Base-by-base conservation (phyloP, 92 coral and sea anemone genomes). In the Epizoanthus rinbou region DNA sequence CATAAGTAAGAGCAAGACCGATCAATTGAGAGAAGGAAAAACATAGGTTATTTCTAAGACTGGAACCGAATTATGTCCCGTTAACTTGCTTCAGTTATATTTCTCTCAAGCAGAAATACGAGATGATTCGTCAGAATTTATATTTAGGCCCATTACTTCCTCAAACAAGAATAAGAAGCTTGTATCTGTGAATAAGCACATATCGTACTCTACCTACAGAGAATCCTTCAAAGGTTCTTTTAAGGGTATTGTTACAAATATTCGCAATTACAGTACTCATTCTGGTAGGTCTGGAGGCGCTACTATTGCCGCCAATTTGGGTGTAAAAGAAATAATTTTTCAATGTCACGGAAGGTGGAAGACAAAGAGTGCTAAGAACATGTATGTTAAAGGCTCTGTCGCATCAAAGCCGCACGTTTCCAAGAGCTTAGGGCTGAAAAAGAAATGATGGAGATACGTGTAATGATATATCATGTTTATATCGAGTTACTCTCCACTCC, bases 311-410 rank as follows among this genome's bases (percentile, higher is more conserved):
- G 89, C 86, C 37, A 82, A 87, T 76, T 73, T 73, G 24, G 90
- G 84, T 8, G 82, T n/a, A n/a, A n/a, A n/a, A n/a, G n/a, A n/a
- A n/a, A n/a, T n/a, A n/a, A n/a, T n/a, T n/a, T n/a, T n/a, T 53
- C 87, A 87, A 75, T 69, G 83, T 15, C 90, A 87, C 64, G 70
- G 84, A 5, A 31, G 87, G 35, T 87, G 90, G 90, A 83, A 74
- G 58, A 60, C 90, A 7, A 52, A 33, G 45, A 18, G 28, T 16
- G 84, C 84, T 57, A 87, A 87, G 41, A 76, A 81, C 71, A 41
- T 28, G 69, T 82, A 82, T 24, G 82, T 81, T 43, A 56, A 41
- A 37, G 87, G 82, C 53, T 71, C 73, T 2, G 35, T 82, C 16
- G 71, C 64, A 70, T 23, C 64, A n/a, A n/a, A n/a, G n/a, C n/a